Evolutionary conservation across 1,140 invertebrate genomes (phyloP).

Genomic region (Drosophila trapezifrons): DNA sequence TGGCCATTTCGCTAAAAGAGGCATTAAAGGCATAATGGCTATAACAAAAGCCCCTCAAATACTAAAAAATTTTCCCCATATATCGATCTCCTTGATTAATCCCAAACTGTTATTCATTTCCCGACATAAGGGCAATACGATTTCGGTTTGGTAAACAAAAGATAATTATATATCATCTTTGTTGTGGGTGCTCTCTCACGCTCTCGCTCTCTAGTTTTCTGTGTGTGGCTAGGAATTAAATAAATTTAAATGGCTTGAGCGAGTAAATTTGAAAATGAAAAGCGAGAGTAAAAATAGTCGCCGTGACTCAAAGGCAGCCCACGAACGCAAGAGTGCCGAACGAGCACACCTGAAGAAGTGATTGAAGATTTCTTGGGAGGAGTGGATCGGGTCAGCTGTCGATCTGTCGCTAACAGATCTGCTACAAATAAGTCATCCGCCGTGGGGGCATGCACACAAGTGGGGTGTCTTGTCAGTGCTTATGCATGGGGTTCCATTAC

Average conservation of each 20-base stretch:
- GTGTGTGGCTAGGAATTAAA: slow-evolving; percentile 54
- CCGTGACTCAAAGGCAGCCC: slow-evolving; percentile 64
- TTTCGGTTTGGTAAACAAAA: slow-evolving; percentile 33
- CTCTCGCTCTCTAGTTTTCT: neutral
- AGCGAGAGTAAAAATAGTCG: slow-evolving; percentile 77
- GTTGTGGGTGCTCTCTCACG: slow-evolving; percentile 38
- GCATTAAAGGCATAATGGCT: neutral
- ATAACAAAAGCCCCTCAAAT: neutral
- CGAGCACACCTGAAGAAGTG: slow-evolving; percentile 68
- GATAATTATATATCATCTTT: slow-evolving; percentile 20
- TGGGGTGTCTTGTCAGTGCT: neutral
- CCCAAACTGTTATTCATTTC: slow-evolving; percentile 1
- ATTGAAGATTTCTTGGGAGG: slow-evolving; percentile 8
- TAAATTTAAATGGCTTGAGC: slow-evolving; percentile 63
- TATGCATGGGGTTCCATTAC: slow-evolving; percentile 14
- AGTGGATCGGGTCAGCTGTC: slow-evolving; percentile 47
- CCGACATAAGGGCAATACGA: slow-evolving; percentile 16
- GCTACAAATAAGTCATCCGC: slow-evolving; percentile 42
- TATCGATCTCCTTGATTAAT: slow-evolving; percentile 2
- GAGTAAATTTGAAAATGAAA: slow-evolving; percentile 63
- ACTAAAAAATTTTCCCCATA: neutral
- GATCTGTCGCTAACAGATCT: slow-evolving; percentile 23
- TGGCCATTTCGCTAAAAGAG: neutral
- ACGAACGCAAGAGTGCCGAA: slow-evolving; percentile 10
- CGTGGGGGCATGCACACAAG: neutral